These are phyloP conservation scores for Ophioninae sp. DNA, from an alignment of 2,888 invertebrate species.

Conservation along the genomic window DNA sequence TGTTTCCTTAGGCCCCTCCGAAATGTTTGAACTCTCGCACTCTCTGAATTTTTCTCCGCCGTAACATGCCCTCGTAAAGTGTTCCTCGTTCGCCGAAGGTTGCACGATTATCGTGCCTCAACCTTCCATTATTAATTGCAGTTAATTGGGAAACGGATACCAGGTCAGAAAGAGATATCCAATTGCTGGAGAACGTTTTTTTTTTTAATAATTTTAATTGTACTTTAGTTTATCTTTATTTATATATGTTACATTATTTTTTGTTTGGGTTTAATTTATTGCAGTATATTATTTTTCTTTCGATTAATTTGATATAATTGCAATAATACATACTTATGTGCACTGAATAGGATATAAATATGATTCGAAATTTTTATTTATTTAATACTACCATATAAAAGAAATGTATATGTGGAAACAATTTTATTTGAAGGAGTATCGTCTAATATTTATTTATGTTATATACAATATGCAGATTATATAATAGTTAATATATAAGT, in stretches of 20 bases:
- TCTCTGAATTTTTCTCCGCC: slow-evolving; percentile 4
- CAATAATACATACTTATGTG: not conserved
- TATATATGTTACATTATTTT: not conserved
- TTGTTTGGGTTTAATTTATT: not conserved
- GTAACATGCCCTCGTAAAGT: slow-evolving; percentile 23
- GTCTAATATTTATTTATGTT: too few species aligned
- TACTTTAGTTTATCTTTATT: not conserved
- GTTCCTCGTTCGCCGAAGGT: slow-evolving; percentile 15
- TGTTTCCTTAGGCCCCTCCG: slow-evolving; percentile 79
- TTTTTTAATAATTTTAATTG: not conserved
- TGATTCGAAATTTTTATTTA: not conserved
- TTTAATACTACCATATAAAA: not conserved
- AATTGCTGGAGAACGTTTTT: not conserved
- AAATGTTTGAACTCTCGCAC: slow-evolving; percentile 74
- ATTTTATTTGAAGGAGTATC: too few species aligned
- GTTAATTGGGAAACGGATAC: not conserved
- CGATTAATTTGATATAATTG: not conserved
- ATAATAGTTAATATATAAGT: too few species aligned
- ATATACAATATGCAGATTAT: too few species aligned
- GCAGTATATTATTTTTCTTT: not conserved
- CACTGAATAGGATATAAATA: not conserved
- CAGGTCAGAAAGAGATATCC: not conserved
- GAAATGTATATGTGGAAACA: too few species aligned
- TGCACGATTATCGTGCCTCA: not conserved
- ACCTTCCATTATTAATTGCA: slow-evolving; percentile 20